phyloP scores from a whole-genome alignment of 2,113 vertebrate genomes.

The Tautogolabrus adspersus region DNA sequence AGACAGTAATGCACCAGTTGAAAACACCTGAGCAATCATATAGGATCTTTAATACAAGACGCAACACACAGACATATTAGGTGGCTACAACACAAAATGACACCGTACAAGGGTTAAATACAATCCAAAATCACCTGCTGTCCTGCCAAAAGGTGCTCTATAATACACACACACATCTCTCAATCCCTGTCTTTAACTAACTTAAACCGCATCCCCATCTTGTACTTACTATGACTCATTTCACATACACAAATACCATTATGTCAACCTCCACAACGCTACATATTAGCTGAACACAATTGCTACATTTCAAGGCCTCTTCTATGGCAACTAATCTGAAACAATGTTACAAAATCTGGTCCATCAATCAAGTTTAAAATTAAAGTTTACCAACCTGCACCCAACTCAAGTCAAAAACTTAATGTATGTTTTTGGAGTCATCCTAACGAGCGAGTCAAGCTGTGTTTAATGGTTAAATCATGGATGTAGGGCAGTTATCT shows the following conservation, averaged over 20 bases:
- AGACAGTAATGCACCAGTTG: background rate
- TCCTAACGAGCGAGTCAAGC: background rate
- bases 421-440: background rate
- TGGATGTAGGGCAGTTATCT: background rate
- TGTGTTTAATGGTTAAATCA: background rate
- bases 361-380: constrained; percentile 34
- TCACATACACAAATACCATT: constrained; percentile 62
- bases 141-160: constrained; percentile 37
- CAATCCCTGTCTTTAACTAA: constrained; percentile 20
- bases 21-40: constrained; percentile 2
- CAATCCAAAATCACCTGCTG: constrained; percentile 12
- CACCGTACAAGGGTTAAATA: constrained; percentile 32
- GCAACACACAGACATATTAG: background rate
- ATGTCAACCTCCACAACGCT: constrained; percentile 48
- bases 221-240: constrained; percentile 35
- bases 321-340: constrained; percentile 41
- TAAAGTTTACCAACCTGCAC: constrained; percentile 9
- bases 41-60: background rate
- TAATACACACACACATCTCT: constrained; percentile 43
- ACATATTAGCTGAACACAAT: constrained; percentile 40
- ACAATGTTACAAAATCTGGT: constrained; percentile 35
- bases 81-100: constrained; percentile 7
- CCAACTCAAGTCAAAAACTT: constrained; percentile 12
- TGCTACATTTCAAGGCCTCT: constrained; percentile 50
- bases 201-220: constrained; percentile 5